A percentile compares a stretch with the other conserved stretches of the same genome.
Conservation (phyloP, 2,888 invertebrate genomes). For the Leptarthrus brevirostris region DNA sequence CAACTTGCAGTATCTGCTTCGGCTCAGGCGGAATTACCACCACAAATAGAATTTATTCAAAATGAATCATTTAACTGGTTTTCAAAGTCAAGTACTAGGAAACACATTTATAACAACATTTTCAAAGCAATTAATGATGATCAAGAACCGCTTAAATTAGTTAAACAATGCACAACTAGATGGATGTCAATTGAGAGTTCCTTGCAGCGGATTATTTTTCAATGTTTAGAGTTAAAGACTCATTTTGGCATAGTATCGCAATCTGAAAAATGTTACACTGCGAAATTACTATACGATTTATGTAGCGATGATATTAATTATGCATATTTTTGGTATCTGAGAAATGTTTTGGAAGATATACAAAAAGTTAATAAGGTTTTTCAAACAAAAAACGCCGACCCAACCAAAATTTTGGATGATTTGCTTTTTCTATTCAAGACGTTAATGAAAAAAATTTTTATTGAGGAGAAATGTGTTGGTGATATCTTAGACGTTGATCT, state of each 20-base stretch:
- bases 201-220: background rate
- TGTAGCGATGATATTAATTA: background rate
- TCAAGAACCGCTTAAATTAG: slow-evolving; percentile 14
- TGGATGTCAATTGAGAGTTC: background rate
- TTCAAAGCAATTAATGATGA: background rate
- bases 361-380: slow-evolving; percentile 6
- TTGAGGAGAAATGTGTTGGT: background rate
- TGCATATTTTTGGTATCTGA: background rate
- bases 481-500: background rate
- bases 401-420: background rate
- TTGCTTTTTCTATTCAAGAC: background rate
- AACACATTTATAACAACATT: background rate
- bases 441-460: background rate
- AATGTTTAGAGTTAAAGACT: slow-evolving; percentile 29
- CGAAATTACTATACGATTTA: background rate
- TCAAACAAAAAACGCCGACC: background rate
- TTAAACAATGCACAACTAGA: background rate
- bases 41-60: slow-evolving; percentile 4
- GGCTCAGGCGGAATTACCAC: background rate
- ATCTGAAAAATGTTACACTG: background rate
- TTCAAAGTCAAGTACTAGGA: background rate
- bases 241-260: background rate
- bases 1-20: slow-evolving; percentile 13
- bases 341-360: slow-evolving; percentile 6
- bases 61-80: slow-evolving; percentile 36